A percentile compares a stretch with the other conserved stretches of the same genome.
These are phyloP conservation scores for Ifrita kowaldi DNA, from an alignment of 2,113 vertebrate species.

Conservation along the genomic window DNA sequence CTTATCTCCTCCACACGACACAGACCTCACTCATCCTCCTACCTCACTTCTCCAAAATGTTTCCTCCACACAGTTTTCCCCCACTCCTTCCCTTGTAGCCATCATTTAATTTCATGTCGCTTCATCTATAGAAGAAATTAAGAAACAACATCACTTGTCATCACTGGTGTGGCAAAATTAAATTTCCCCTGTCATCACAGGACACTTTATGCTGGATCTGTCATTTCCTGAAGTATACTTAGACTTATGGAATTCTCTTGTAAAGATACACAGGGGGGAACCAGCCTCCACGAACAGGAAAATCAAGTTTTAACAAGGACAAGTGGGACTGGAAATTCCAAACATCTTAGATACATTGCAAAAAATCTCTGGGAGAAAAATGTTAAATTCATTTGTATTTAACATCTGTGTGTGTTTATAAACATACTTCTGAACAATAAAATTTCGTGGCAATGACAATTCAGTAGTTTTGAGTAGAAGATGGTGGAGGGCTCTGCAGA, in stretches of 20 bases:
- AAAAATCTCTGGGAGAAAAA: background rate
- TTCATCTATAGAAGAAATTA: background rate
- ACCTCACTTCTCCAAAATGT: background rate
- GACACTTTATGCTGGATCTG: background rate
- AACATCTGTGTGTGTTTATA: background rate
- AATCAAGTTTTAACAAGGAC: background rate
- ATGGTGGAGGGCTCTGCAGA: background rate
- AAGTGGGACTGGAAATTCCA: background rate
- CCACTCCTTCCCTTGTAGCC: background rate
- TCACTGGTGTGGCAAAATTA: background rate
- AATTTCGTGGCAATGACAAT: background rate
- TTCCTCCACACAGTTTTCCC: background rate
- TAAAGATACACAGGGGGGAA: rapidly evolving
- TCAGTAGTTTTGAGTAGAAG: background rate
- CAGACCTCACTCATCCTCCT: background rate
- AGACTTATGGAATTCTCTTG: background rate
- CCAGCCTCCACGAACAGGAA: background rate
- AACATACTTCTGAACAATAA: background rate
- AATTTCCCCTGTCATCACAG: background rate
- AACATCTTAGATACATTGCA: background rate
- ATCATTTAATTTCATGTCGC: background rate
- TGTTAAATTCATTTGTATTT: background rate
- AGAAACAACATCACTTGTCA: background rate
- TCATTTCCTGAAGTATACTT: background rate
- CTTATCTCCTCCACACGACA: background rate